Evolutionary conservation across 2,113 vertebrate species (phyloP).

Genomic region (Tragelaphus strepsiceros): DNA sequence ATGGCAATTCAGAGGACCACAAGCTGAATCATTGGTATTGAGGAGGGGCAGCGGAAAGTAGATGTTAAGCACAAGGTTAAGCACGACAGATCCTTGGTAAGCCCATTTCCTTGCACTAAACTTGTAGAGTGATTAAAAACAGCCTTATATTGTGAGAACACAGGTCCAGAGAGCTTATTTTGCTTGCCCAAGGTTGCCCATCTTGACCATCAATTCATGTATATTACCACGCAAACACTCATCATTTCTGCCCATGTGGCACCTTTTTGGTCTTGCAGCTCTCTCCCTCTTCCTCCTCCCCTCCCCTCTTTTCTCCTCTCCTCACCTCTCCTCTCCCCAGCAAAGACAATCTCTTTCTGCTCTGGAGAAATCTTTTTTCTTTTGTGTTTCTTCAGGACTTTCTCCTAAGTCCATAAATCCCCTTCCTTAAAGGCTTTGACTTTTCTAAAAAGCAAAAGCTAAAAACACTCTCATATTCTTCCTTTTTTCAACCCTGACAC

Average conservation of each 20-base stretch:
- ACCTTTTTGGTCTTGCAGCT: not conserved
- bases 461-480: not conserved
- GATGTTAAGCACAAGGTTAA: not conserved
- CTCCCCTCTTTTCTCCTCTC: too few species aligned
- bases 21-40: not conserved
- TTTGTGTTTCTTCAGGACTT: slow-evolving; percentile 6
- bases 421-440: not conserved
- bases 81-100: not conserved
- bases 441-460: not conserved
- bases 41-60: not conserved
- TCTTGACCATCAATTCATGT: not conserved
- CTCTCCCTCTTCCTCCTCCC: not conserved
- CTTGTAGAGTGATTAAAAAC: not conserved
- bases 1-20: not conserved
- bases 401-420: not conserved
- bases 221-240: not conserved
- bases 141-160: not conserved
- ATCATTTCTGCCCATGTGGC: not conserved
- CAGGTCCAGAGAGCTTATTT: not conserved
- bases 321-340: too few species aligned
- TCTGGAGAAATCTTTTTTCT: not conserved
- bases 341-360: not conserved
- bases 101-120: not conserved
- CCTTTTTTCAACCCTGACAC: not conserved
- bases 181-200: not conserved